A percentile compares a stretch with the other conserved stretches of the same genome.
These are phyloP conservation scores for Drosophila sp. DNA, from an alignment of 1,140 invertebrate genomes.

Conservation along the genomic window DNA sequence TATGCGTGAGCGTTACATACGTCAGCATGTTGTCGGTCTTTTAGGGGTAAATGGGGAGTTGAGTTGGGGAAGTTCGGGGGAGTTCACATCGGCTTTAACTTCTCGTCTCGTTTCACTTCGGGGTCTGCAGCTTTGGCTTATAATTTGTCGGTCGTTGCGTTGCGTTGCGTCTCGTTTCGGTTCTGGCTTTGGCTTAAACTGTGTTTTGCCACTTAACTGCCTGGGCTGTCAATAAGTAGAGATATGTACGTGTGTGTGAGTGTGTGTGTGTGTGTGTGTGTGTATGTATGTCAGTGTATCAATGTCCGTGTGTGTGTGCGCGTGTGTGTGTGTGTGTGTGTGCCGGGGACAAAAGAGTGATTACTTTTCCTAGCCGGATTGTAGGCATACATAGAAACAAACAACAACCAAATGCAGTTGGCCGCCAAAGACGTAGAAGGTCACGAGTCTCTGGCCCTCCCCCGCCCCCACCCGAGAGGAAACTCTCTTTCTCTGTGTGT, in stretches of 20 bases:
- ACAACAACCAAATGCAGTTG: slow-evolving; percentile 44
- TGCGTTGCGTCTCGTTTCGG: slow-evolving; percentile 13
- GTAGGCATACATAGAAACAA: slow-evolving; percentile 19
- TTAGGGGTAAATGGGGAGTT: slow-evolving; percentile 3
- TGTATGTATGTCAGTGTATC: slow-evolving; percentile 20
- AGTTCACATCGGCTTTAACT: slow-evolving; percentile 3
- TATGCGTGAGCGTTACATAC: slow-evolving; percentile 1
- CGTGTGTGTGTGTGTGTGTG: slow-evolving; percentile 23
- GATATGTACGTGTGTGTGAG: neutral
- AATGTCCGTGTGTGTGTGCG: slow-evolving; percentile 1
- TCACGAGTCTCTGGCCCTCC: slow-evolving; percentile 47
- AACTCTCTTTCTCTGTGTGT: neutral
- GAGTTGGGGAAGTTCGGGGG: neutral
- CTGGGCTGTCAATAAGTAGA: slow-evolving; percentile 65
- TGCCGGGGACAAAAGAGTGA: slow-evolving; percentile 58
- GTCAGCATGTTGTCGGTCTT: slow-evolving; percentile 7
- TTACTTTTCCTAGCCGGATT: slow-evolving; percentile 55
- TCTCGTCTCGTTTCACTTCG: slow-evolving; percentile 15
- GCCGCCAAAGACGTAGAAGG: slow-evolving; percentile 71
- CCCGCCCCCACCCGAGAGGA: neutral
- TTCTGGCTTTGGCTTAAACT: slow-evolving; percentile 47
- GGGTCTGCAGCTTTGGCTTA: slow-evolving; percentile 42
- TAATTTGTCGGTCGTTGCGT: slow-evolving; percentile 47
- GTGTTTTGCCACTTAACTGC: slow-evolving; percentile 66
- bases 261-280: neutral